phyloP scores from a whole-genome alignment of 2,888 invertebrate species.

The Agrotis clavis region DNA sequence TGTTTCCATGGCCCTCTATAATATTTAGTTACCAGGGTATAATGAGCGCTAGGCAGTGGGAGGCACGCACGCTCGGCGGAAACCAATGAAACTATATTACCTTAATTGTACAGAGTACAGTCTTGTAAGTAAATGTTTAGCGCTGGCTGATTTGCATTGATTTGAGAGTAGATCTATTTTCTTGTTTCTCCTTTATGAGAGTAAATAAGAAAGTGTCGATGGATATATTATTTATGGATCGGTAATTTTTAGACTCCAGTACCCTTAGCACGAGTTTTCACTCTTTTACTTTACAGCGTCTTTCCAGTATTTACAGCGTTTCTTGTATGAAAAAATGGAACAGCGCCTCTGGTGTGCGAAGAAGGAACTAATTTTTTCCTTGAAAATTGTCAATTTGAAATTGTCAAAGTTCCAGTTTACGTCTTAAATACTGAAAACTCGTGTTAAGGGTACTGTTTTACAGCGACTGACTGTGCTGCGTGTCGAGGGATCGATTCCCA shows the following conservation, averaged over 20 bases:
- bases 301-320: too few relatives aligned
- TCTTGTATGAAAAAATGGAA: too few relatives aligned
- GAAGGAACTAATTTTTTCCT: too few relatives aligned
- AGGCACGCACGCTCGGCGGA: slow-evolving; percentile 59
- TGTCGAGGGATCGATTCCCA: too few relatives aligned
- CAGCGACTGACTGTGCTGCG: too few relatives aligned
- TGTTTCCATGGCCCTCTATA: slow-evolving; percentile 12
- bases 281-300: too few relatives aligned
- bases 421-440: too few relatives aligned
- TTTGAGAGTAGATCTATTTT: not conserved
- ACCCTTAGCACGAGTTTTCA: too few relatives aligned
- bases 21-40: slow-evolving; percentile 21
- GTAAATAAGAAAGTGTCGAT: not conserved
- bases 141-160: not conserved
- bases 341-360: too few relatives aligned
- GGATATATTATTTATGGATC: not conserved
- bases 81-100: slow-evolving; percentile 74
- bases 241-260: not conserved
- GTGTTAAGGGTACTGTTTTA: too few relatives aligned
- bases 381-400: too few relatives aligned
- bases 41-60: slow-evolving; percentile 18
- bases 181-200: not conserved
- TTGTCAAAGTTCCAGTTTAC: too few relatives aligned
- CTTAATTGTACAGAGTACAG: slow-evolving; percentile 66
- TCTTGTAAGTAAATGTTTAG: slow-evolving; percentile 23